Evolutionary conservation across 2,888 invertebrate species (phyloP).

Genomic region (Tiphia femorata): DNA sequence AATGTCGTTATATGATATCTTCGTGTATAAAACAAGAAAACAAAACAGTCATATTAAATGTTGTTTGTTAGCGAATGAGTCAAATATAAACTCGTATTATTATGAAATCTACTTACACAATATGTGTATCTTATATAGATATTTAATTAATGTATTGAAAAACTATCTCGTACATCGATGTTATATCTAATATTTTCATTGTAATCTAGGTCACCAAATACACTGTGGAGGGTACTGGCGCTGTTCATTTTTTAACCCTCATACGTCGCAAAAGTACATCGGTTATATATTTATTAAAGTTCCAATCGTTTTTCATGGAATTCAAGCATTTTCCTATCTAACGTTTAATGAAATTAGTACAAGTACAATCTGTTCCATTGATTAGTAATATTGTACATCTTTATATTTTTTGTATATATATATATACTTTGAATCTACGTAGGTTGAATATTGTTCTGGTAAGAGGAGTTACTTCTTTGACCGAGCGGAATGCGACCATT

Average conservation of each 20-base stretch:
- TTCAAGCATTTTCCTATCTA: too few relatives aligned
- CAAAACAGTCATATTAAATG: conserved; percentile 54
- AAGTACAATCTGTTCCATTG: too few relatives aligned
- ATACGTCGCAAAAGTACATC: too few relatives aligned
- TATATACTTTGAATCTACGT: too few relatives aligned
- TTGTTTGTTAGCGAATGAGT: conserved; percentile 57
- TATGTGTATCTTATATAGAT: conserved; percentile 48
- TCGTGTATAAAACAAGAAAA: conserved; percentile 48
- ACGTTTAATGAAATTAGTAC: too few relatives aligned
- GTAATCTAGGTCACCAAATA: conserved; percentile 61
- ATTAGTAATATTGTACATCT: too few relatives aligned
- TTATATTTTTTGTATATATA: too few relatives aligned
- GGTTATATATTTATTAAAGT: too few relatives aligned
- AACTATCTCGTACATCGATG: conserved; percentile 53
- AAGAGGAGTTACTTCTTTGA: too few relatives aligned
- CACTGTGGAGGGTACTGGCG: conserved; percentile 49
- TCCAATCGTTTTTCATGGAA: too few relatives aligned
- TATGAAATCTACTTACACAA: conserved; percentile 44
- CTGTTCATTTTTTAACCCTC: conserved; percentile 1
- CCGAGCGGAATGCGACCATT: too few relatives aligned
- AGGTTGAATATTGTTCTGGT: too few relatives aligned
- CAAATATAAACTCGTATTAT: conserved; percentile 47
- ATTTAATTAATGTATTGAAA: conserved; percentile 50
- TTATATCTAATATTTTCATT: conserved; percentile 60
- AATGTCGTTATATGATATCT: conserved; percentile 53